phyloP scores from a whole-genome alignment of 1,140 invertebrate genomes.

The Eulimnadia texana region DNA sequence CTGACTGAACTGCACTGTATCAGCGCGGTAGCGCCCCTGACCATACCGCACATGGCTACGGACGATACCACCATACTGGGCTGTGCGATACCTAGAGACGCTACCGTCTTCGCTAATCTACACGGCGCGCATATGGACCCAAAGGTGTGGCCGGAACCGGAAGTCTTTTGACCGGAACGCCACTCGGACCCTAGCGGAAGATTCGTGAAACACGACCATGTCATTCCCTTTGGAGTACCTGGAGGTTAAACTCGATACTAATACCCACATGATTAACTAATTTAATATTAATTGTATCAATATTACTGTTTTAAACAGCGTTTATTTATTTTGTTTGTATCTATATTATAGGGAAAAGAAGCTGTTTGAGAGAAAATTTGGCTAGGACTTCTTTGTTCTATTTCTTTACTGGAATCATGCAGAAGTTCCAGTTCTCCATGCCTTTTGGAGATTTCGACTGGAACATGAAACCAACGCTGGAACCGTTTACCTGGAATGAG shows the following conservation, averaged over 20 bases:
- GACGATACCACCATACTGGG: conserved; percentile 37
- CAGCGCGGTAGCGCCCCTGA: conserved; percentile 43
- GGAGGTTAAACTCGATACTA: no score
- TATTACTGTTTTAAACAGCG: no score
- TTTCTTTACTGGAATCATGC: conserved; percentile 51
- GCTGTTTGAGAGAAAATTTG: conserved; percentile 58
- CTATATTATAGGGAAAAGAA: conserved; percentile 50
- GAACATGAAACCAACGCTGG: conserved; percentile 21
- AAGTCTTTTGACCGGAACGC: conserved; percentile 58
- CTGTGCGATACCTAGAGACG: conserved; percentile 44
- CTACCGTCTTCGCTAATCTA: conserved; percentile 70
- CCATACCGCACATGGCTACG: conserved; percentile 46
- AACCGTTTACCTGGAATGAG: conserved; percentile 8
- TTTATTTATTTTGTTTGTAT: no score
- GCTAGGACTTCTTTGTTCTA: conserved; percentile 56
- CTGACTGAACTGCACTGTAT: conserved; percentile 50
- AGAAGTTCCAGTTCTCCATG: conserved; percentile 33
- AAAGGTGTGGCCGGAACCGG: conserved; percentile 50
- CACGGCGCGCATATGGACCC: conserved; percentile 55
- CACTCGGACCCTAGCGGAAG: conserved; percentile 50
- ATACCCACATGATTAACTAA: no score
- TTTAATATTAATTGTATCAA: no score
- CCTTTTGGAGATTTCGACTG: conserved; percentile 23
- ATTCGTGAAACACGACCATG: conserved; percentile 44
- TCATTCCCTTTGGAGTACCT: conserved; percentile 64